Evolutionary conservation across 2,113 vertebrate species (phyloP), one percentile per base, ranked within the genome.

Genomic region (Recurvirostra avosetta): DNA sequence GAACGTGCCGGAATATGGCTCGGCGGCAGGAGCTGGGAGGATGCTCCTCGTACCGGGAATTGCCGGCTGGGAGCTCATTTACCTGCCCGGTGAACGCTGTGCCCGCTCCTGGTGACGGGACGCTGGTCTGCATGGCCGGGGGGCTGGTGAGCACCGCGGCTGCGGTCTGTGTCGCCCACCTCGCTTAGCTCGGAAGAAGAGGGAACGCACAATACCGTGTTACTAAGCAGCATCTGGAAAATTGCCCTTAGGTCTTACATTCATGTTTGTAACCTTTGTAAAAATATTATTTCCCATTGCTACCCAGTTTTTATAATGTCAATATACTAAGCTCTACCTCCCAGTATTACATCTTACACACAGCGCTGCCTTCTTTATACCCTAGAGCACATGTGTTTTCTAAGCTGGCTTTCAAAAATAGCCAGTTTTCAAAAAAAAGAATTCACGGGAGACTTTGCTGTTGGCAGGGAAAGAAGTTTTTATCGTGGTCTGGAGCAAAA

Each of bases 231-330:
- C 72, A 67, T 62, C 95, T 92, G 43, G 82, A 88, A 90, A 90
- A 85, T n/a, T 89, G 76, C 93, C 95, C 82, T 78, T n/a, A 82
- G 95, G 84, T 73, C 87, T 93, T 79, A 81, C 67, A 43, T 94
- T 97, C 71, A n/a, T 95, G 66, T 95, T 92, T 85, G 85, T 96
- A 94, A 95, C 95, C 96, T 97, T 94, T 96, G 93, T 96, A 83
- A 95, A 97, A 97, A 84, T 84, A 92, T 52, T 80, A 89, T 94
- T 97, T 97, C 96, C 96, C 91, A 32, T 87, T 47, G 94, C 96
- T 96, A 0, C 79, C 87, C 1, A 0, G 38, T 58, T 97, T 96
- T 96, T 96, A 80, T 92, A 97, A 98, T 95, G 96, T 93, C 96
- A 94, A 2, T 92, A 83, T 84, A 65, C 90, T 74, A 34, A 95